phyloP scores from a whole-genome alignment of 2,888 invertebrate genomes.

The Polymixis lichenea region DNA sequence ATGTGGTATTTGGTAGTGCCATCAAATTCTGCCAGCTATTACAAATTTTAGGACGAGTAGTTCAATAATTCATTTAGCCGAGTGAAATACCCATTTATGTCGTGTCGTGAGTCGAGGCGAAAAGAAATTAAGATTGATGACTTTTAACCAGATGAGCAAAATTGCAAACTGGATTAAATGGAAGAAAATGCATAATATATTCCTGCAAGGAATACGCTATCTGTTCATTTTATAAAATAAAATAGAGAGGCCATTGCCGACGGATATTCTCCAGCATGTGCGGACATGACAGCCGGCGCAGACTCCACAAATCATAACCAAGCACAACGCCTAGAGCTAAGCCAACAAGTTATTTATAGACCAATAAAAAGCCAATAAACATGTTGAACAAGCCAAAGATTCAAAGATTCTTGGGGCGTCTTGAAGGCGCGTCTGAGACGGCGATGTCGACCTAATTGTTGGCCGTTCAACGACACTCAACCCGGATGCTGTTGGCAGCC shows the following conservation, averaged over 20 bases:
- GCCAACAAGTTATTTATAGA: slow-evolving; percentile 65
- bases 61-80: background rate
- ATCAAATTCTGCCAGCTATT: slow-evolving; percentile 1
- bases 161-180: background rate
- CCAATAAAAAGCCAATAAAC: slow-evolving; percentile 66
- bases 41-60: background rate
- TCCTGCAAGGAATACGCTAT: background rate
- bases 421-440: slow-evolving; percentile 74
- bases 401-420: slow-evolving; percentile 72
- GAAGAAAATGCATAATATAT: background rate
- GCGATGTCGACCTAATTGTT: slow-evolving; percentile 86
- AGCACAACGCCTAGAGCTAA: slow-evolving; percentile 50
- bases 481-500: slow-evolving; percentile 82
- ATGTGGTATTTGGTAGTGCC: slow-evolving; percentile 18
- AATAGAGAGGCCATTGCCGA: background rate
- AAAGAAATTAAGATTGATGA: background rate
- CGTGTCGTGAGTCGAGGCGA: background rate
- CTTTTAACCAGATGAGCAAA: background rate
- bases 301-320: slow-evolving; percentile 58
- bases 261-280: slow-evolving; percentile 32
- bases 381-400: slow-evolving; percentile 69
- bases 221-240: slow-evolving; percentile 32
- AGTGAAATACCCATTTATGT: background rate
- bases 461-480: slow-evolving; percentile 86
- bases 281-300: slow-evolving; percentile 48